These are phyloP conservation scores for Chloroclystis v-ata DNA, from an alignment of 2,888 invertebrate genomes.

Conservation along the genomic window DNA sequence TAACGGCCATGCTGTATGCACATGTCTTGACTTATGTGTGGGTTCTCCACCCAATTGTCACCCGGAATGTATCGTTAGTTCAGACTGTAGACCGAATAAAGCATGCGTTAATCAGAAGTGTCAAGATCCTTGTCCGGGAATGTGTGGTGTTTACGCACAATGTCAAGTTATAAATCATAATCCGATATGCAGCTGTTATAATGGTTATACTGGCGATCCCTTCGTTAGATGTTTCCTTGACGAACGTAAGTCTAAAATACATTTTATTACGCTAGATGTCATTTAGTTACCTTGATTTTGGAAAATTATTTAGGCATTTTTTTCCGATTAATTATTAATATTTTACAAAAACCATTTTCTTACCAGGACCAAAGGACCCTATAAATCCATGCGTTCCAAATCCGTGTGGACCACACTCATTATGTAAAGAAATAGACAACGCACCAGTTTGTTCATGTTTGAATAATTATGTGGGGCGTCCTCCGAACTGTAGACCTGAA, in stretches of 20 bases:
- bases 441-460: slow-evolving; percentile 87
- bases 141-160: slow-evolving; percentile 86
- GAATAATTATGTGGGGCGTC: slow-evolving; percentile 85
- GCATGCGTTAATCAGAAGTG: slow-evolving; percentile 89
- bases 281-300: too few species aligned
- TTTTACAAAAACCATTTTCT: slow-evolving; percentile 5
- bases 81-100: slow-evolving; percentile 85
- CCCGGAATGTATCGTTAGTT: slow-evolving; percentile 87
- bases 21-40: slow-evolving; percentile 83
- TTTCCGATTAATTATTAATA: slow-evolving; percentile 17
- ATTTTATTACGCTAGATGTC: slow-evolving; percentile 25
- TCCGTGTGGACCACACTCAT: slow-evolving; percentile 87
- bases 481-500: slow-evolving; percentile 87
- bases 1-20: slow-evolving; percentile 86
- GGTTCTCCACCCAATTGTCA: slow-evolving; percentile 87
- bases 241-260: slow-evolving; percentile 75
- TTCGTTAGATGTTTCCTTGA: slow-evolving; percentile 83
- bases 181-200: slow-evolving; percentile 86
- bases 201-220: slow-evolving; percentile 85
- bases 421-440: slow-evolving; percentile 82
- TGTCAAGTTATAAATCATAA: slow-evolving; percentile 89
- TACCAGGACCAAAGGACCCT: slow-evolving; percentile 49
- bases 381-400: slow-evolving; percentile 83
- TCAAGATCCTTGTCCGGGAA: slow-evolving; percentile 85
- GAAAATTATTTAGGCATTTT: too few species aligned